phyloP scores from a whole-genome alignment of 92 coral and sea anemone species.

The Nematostella vectensis region DNA sequence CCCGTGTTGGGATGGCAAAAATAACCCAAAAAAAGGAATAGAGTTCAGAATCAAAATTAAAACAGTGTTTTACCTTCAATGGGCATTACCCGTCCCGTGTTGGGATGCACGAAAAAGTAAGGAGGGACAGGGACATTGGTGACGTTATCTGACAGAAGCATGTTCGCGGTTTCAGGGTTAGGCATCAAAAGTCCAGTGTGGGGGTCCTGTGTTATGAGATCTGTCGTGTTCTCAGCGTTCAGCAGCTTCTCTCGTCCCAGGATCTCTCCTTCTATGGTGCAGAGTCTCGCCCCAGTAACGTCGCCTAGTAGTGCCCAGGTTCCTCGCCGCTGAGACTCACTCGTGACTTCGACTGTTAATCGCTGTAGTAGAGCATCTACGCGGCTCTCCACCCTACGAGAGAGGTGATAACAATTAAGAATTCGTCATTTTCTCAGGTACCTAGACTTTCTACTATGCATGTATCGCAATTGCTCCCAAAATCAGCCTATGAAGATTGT shows the following conservation, averaged over 20 bases:
- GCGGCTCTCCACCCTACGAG: slow-evolving; percentile 81
- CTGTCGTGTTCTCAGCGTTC: slow-evolving; percentile 71
- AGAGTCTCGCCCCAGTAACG: slow-evolving; percentile 80
- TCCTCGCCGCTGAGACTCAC: slow-evolving; percentile 97
- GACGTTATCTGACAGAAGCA: slow-evolving; percentile 85
- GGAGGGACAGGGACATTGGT: slow-evolving; percentile 88
- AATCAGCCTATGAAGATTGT: too few relatives aligned
- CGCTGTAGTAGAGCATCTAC: slow-evolving; percentile 86
- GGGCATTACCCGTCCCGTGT: slow-evolving; percentile 86
- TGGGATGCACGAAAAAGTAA: slow-evolving; percentile 81
- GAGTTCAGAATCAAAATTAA: too few relatives aligned
- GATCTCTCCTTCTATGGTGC: slow-evolving; percentile 80
- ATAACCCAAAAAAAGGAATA: too few relatives aligned
- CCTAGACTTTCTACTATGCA: too few relatives aligned
- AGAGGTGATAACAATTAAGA: too few relatives aligned
- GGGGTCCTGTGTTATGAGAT: slow-evolving; percentile 56
- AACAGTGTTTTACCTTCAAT: slow-evolving; percentile 84
- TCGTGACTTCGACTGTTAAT: slow-evolving; percentile 81
- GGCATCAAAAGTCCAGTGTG: slow-evolving; percentile 86
- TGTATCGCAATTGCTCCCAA: too few relatives aligned
- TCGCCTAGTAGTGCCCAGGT: slow-evolving; percentile 89
- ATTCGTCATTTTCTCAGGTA: too few relatives aligned
- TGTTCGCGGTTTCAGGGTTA: slow-evolving; percentile 68
- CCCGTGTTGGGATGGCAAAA: too few relatives aligned
- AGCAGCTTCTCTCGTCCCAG: slow-evolving; percentile 66